Evolutionary conservation across 2,113 vertebrate species (phyloP).

Genomic region (Fregata magnificens): DNA sequence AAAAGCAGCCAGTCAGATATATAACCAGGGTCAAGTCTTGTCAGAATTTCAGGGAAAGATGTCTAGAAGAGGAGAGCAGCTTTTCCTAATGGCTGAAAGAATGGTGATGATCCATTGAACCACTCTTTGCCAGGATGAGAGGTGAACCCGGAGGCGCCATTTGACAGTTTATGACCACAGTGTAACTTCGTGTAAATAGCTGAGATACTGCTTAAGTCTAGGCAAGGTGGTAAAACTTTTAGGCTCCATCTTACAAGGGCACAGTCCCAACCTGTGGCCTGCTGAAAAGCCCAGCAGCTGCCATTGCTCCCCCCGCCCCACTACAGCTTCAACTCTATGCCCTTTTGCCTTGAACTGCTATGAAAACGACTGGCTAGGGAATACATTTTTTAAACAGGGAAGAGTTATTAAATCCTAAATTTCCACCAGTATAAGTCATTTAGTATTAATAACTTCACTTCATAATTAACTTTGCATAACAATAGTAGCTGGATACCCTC

Average conservation of each 20-base stretch:
- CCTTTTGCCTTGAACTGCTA: neutral
- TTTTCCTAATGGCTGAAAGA: neutral
- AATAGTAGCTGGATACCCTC: neutral
- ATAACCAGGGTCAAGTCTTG: neutral
- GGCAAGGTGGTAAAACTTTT: neutral
- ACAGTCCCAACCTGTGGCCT: neutral
- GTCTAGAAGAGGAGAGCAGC: neutral
- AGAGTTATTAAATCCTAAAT: neutral
- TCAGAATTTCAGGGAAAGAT: neutral
- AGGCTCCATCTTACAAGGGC: neutral
- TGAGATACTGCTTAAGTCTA: neutral
- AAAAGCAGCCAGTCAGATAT: neutral
- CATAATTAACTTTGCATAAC: slow-evolving; percentile 35
- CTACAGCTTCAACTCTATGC: neutral
- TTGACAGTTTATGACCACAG: neutral
- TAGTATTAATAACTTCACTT: slow-evolving; percentile 14
- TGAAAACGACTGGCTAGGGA: neutral
- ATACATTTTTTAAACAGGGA: neutral
- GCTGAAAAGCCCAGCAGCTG: neutral
- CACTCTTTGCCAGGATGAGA: neutral
- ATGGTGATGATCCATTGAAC: neutral
- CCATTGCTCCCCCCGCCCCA: no score
- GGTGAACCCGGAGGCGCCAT: neutral
- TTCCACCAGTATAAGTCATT: neutral
- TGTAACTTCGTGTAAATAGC: neutral